A percentile compares a stretch with the other conserved stretches of the same genome.
These are phyloP conservation scores for Upupa epops DNA, from an alignment of 2,113 vertebrate species.

Conservation along the genomic window DNA sequence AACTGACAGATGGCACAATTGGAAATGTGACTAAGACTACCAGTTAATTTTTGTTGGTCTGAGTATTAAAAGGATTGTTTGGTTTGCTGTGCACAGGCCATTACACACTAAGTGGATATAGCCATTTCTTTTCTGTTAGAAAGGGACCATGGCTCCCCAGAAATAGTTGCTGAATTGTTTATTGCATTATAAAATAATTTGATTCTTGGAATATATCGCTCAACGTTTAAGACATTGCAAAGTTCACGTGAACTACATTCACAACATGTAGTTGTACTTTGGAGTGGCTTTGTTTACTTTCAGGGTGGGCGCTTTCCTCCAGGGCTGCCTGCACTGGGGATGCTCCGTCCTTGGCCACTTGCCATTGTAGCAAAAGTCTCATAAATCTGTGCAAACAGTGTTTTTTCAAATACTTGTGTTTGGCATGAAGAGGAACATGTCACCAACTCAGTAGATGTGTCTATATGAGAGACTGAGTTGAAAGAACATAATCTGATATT, in stretches of 20 bases:
- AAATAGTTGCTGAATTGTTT: not conserved
- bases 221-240: not conserved
- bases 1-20: not conserved
- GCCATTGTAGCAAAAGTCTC: not conserved
- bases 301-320: not conserved
- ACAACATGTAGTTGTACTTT: not conserved
- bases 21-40: not conserved
- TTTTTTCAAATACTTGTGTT: not conserved
- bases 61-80: not conserved
- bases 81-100: not conserved
- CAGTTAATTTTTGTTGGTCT: not conserved
- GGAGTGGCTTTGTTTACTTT: not conserved
- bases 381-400: not conserved
- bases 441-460: not conserved
- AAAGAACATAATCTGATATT: not conserved
- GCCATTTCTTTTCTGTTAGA: not conserved
- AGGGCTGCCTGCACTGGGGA: not conserved
- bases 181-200: not conserved
- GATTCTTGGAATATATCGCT: not conserved
- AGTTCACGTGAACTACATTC: not conserved
- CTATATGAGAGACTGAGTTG: not conserved
- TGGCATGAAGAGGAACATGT: not conserved
- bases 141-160: not conserved
- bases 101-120: not conserved
- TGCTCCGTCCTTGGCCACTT: not conserved